Percentiles rank a stretch among this genome's conserved stretches.
Evolutionary conservation across 1,140 invertebrate species (phyloP).

Genomic region (Drosophila nasuta): DNA sequence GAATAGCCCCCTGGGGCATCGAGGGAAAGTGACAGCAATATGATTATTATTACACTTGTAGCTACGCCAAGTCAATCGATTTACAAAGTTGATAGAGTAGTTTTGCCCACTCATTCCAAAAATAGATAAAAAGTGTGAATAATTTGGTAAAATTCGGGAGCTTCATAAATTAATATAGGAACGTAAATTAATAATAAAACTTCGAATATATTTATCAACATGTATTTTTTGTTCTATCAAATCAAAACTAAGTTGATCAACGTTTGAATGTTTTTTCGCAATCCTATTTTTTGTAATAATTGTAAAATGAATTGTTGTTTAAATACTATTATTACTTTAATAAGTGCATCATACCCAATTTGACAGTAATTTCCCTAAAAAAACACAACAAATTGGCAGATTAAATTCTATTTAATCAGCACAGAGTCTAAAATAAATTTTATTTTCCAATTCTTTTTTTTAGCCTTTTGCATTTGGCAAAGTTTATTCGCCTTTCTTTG

Average conservation of each 20-base stretch:
- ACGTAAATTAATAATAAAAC: too few relatives aligned
- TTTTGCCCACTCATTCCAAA: background rate
- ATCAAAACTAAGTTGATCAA: too few relatives aligned
- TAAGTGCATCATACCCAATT: background rate
- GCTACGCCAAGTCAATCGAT: constrained; percentile 27
- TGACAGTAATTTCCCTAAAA: background rate
- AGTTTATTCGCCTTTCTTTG: constrained; percentile 79
- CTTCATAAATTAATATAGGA: too few relatives aligned
- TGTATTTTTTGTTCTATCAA: too few relatives aligned
- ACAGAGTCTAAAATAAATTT: constrained; percentile 53
- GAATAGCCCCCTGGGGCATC: constrained; percentile 13
- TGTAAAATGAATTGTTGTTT: too few relatives aligned
- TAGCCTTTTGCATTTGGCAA: constrained; percentile 46
- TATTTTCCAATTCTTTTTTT: constrained; percentile 6
- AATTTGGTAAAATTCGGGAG: too few relatives aligned
- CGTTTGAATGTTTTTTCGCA: too few relatives aligned
- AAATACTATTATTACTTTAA: too few relatives aligned
- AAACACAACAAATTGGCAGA: constrained; percentile 32
- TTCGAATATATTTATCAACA: too few relatives aligned
- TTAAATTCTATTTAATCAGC: constrained; percentile 57
- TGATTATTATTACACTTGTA: constrained; percentile 47
- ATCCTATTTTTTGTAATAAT: too few relatives aligned
- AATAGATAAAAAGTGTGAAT: background rate
- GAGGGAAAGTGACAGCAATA: constrained; percentile 11
- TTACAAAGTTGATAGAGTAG: background rate